Evolutionary conservation across 2,888 invertebrate species (phyloP), one percentile per base, ranked within the genome.

Genomic region (Hirtodrosophila histrioides): DNA sequence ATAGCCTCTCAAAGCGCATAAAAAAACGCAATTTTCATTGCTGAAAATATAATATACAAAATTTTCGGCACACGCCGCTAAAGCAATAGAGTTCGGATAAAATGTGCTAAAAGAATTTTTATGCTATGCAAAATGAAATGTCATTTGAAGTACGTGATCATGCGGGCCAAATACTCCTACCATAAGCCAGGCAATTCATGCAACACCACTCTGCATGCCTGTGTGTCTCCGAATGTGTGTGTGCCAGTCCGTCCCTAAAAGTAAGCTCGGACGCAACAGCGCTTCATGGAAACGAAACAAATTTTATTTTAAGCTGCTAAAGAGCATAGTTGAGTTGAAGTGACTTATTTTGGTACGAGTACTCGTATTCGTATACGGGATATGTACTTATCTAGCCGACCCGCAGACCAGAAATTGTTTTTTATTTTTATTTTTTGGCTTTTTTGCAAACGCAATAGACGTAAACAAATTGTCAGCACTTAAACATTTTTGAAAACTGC

Each of bases 311-410:
- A 86, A 86, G 76, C 79, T 71, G 63, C 66, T 75, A 86, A 86
- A 79, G 83, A 82, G 86, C 79, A 82, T 60, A 75, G 86, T 71
- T 83, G 65, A 86, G 83, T 68, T 86, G 50, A 81, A 78, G 81
- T 85, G 79, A 78, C 67, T 60, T 41, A 53, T 64, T 50, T 29
- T 7, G 24, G 50, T 24, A 17, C 4, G 24, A 37, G 41, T 10
- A 31, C 27, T 27, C 2, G 27, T 31, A 31, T 7, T 31, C 31
- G 46, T 60, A 53, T 45, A 61, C 44, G 43, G 83, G 60, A 67
- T 63, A 63, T 78, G 78, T 77, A 78, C 77, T 85, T 78, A 78
- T 78, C 82, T 84, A n/a, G 49, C 51, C 37, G 39, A 48, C 56
- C 55, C 46, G 55, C 41, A 67, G 12, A 54, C 45, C 11, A 23